phyloP scores from a whole-genome alignment of 2,797 vertebrate genomes.

The Emydoidea blandingii region DNA sequence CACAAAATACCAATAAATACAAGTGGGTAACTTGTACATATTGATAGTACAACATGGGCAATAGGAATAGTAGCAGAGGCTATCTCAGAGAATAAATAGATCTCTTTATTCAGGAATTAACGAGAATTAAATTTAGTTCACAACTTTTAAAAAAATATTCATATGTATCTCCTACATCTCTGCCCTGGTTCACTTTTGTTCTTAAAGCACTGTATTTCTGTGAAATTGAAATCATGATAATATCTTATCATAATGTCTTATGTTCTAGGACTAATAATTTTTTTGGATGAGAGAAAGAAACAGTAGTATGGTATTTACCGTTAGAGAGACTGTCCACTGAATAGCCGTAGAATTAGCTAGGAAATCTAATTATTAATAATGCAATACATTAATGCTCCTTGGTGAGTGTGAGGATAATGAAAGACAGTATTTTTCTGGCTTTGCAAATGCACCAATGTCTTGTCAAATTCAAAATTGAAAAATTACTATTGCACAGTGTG shows the following conservation, averaged over 20 bases:
- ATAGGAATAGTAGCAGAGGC: too few species aligned
- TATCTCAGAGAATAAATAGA: background rate
- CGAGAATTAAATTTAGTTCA: background rate
- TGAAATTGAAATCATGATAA: background rate
- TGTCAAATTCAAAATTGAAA: conserved; percentile 4
- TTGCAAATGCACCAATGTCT: background rate
- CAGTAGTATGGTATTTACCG: background rate
- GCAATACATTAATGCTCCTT: background rate
- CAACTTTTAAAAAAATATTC: background rate
- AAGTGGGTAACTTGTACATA: background rate
- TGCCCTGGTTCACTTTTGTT: background rate
- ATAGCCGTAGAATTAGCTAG: background rate
- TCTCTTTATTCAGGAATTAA: background rate
- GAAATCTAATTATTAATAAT: background rate
- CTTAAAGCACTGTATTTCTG: background rate
- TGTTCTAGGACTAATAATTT: background rate
- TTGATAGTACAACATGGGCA: too few species aligned
- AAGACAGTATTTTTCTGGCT: background rate
- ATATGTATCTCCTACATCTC: background rate
- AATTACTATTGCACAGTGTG: conserved; percentile 4
- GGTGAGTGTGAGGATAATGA: background rate
- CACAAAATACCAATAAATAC: background rate
- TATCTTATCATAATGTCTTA: background rate
- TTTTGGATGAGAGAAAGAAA: background rate
- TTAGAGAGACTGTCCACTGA: background rate